Percentiles rank a stretch among this genome's conserved stretches.
These are phyloP conservation scores for Scaptomyza pallida DNA, from an alignment of 1,140 invertebrate genomes.

Conservation along the genomic window DNA sequence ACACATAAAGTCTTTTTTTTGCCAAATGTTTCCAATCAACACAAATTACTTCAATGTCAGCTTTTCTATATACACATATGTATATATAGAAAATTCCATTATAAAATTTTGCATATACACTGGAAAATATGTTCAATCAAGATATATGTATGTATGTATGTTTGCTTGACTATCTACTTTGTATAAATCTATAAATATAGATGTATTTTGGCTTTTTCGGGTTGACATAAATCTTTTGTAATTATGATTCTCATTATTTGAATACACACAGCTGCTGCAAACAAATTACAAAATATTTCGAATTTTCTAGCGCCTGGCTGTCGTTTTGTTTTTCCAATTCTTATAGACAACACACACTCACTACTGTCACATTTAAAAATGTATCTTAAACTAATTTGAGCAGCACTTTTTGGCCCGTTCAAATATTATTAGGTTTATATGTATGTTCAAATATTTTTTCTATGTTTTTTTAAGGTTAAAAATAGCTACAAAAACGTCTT, in stretches of 20 bases:
- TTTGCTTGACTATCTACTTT: neutral
- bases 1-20: neutral
- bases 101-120: constrained; percentile 14
- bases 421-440: constrained; percentile 59
- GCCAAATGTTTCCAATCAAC: constrained; percentile 32
- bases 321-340: constrained; percentile 65
- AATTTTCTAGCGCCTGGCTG: constrained; percentile 10
- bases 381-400: constrained; percentile 81
- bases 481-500: constrained; percentile 57
- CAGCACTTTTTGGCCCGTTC: constrained; percentile 61
- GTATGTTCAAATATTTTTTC: constrained; percentile 20
- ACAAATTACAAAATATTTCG: constrained; percentile 55
- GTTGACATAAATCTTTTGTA: constrained; percentile 34
- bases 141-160: too few relatives aligned
- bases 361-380: constrained; percentile 80
- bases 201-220: neutral
- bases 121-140: constrained; percentile 18
- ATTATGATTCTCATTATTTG: constrained; percentile 30
- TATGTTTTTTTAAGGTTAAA: constrained; percentile 43
- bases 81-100: constrained; percentile 16
- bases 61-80: constrained; percentile 9
- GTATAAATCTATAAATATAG: neutral
- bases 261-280: constrained; percentile 50
- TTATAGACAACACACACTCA: constrained; percentile 65
- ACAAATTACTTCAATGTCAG: constrained; percentile 56